Base-by-base conservation (phyloP, 2,888 invertebrate species). In the Lepas anatifera region DNA sequence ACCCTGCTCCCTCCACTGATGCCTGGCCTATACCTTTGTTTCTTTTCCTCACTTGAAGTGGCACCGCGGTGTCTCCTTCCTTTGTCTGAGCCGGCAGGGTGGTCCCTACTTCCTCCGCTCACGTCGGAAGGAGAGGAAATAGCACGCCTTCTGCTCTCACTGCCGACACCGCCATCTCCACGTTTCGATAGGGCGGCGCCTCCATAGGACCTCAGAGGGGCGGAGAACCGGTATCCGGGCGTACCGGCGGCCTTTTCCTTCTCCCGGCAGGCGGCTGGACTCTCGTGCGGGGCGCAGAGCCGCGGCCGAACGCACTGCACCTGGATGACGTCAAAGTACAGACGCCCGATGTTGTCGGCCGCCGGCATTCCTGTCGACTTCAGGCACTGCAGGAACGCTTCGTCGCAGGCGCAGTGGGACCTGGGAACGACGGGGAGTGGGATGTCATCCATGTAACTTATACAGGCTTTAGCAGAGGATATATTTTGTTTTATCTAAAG, bases 321-420 rank as follows among this genome's bases (percentile, higher is more conserved):
- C 32, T 18, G 58, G 32, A 58, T 18, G 32, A 58, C 13, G 58
- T 58, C 58, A 22, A 58, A 58, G 35, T 22, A 58, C 18, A 58
- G 58, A 4, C 58, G 32, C 18, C 58, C 58, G 32, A 58, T 18
- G 22, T 22, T 3, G 58, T 32, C 58, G 4, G 58, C 58, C 58
- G 4, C 58, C 18, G 1, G 1, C 32, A 8, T 22, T 2, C 18
- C 13, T 3, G 35, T 7, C 58, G 32, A 83, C 76, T 86, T 85
- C 67, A 90, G 80, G 77, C 90, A 90, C 70, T 85, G 81, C 48
- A 88, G 83, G 76, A 90, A 87, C 75, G 84, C 83, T 0, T 86
- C 85, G 77, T 90, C 89, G 76, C 90, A 90, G 75, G 87, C 87
- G 77, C 89, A 90, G 76, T 89, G 87, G 0, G 88, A 87, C 70